Base-by-base conservation (phyloP, 2,113 vertebrate genomes). In the Lethenteron reissneri region DNA sequence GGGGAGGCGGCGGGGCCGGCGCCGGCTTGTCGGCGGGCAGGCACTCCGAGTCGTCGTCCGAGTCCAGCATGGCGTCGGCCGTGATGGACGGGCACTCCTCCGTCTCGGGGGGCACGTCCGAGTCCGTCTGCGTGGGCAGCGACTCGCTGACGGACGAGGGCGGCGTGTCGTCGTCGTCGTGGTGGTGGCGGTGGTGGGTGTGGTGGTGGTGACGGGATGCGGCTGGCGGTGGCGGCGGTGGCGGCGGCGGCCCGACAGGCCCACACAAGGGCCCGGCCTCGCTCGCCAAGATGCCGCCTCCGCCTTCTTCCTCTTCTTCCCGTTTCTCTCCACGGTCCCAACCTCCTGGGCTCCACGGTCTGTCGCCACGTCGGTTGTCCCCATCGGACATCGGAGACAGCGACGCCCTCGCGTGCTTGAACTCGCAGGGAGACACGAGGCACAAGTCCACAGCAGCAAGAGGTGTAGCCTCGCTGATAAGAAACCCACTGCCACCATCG, bases 351-450 rank as follows among this genome's bases (percentile, higher is more conserved):
- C 41, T 41, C 41, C 41, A 41, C 5, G 41, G 41, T 41, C 41
- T 1, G 41, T 41, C 41, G 5, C 85, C 82, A 2, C 78, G 80
- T 2, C 80, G 79, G 73, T 77, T 79, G 15, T 72, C 58, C 1
- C 73, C 68, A 10, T 76, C 74, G 1, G 73, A 72, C 1, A 78
- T 78, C 0, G 82, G 80, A 1, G 77, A 83, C 2, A 78, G 62
- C 0, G 79, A 78, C 0, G 81, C 79, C 74, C 83, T 87, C 59
- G 84, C 82, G 70, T 97, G 92, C 74, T 89, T 83, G 15, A 95
- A 95, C 80, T 95, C 91, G 3, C 91, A 95, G 1, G 92, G 90
- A 0, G 90, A 90, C 70, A 97, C 92, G 70, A 97, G 77, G 73
- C 92, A 97, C 56, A 97, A 80, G 70, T 95, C 91, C 2, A 97